Evolutionary conservation across 2,797 vertebrate genomes (phyloP).

Genomic region (Liasis olivaceus): DNA sequence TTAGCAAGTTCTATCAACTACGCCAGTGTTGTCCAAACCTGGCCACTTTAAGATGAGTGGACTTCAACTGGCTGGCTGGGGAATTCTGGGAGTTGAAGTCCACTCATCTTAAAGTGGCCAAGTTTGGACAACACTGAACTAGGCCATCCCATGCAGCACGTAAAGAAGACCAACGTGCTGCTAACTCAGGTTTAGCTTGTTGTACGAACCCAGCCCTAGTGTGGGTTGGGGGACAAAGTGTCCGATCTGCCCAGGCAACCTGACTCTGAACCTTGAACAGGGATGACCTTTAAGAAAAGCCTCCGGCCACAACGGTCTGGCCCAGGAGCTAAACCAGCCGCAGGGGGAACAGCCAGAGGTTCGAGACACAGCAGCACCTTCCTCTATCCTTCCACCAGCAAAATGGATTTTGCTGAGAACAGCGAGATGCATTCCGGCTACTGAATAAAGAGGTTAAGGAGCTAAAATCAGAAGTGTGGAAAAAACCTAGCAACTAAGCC

Average conservation of each 20-base stretch:
- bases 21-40: no score
- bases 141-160: background rate
- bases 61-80: no score
- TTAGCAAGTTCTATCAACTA: background rate
- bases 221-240: background rate
- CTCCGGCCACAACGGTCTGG: background rate
- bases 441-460: background rate
- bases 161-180: background rate
- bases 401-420: background rate
- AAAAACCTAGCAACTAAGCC: background rate
- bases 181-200: background rate
- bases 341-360: background rate
- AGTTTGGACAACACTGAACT: no score
- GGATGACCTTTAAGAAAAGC: background rate
- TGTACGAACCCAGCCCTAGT: background rate
- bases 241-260: no score
- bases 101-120: no score
- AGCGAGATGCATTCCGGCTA: background rate
- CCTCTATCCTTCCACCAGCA: background rate
- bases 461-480: accelerated
- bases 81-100: no score
- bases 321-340: background rate
- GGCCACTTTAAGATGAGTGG: no score
- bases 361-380: background rate
- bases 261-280: no score